Evolutionary conservation across 1,140 invertebrate species (phyloP).

Genomic region (Ylistrum balloti): DNA sequence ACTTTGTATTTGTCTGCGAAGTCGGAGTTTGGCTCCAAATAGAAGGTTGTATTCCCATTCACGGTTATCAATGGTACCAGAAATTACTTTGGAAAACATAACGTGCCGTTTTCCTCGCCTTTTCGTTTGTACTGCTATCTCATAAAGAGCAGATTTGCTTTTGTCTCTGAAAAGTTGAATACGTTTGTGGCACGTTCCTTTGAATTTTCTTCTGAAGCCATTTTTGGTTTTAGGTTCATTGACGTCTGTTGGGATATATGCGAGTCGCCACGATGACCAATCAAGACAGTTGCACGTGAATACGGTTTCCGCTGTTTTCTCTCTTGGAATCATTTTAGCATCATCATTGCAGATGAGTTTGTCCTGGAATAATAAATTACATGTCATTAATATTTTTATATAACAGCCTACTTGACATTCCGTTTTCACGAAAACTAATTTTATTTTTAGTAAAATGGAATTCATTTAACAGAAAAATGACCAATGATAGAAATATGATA

Average conservation of each 20-base stretch:
- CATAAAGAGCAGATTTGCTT: slow-evolving; percentile 51
- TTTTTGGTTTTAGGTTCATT: neutral
- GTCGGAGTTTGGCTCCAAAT: neutral
- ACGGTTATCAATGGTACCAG: neutral
- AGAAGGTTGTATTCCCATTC: slow-evolving; percentile 42
- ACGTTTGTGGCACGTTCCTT: neutral
- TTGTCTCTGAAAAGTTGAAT: neutral
- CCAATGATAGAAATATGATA: neutral
- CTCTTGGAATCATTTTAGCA: neutral
- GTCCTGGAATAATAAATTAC: neutral
- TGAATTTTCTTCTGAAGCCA: neutral
- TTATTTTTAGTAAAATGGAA: neutral
- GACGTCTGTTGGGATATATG: neutral
- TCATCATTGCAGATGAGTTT: neutral
- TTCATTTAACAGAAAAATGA: neutral
- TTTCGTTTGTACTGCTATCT: slow-evolving; percentile 58
- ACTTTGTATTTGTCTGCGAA: slow-evolving; percentile 41
- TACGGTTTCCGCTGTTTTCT: neutral
- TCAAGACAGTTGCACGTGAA: slow-evolving; percentile 11
- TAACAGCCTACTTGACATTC: too few species aligned
- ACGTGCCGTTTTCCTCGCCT: slow-evolving; percentile 47
- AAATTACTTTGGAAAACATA: slow-evolving; percentile 44
- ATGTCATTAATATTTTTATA: neutral
- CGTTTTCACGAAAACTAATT: neutral
- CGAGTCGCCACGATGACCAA: slow-evolving; percentile 18